Percentiles rank a stretch among this genome's conserved stretches.
These are phyloP conservation scores for Bursaphelenchus mucronatus DNA, from an alignment of 1,140 invertebrate species.

Conservation along the genomic window DNA sequence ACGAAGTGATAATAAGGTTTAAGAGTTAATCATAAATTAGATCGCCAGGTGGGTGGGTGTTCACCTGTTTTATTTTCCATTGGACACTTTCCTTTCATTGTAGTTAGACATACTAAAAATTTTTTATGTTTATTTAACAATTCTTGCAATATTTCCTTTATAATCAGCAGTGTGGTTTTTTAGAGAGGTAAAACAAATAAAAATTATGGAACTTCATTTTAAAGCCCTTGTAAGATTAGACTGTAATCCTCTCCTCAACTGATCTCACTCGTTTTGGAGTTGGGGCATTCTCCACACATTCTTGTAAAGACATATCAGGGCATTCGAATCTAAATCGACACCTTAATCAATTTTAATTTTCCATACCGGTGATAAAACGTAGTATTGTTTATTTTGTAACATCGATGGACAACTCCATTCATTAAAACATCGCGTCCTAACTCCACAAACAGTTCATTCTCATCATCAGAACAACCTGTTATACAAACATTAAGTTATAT, in stretches of 20 bases:
- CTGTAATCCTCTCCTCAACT: not conserved
- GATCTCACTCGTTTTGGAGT: slow-evolving; percentile 3
- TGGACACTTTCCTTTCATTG: no score
- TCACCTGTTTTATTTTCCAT: no score
- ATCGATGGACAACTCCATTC: slow-evolving; percentile 56
- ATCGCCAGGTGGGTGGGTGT: no score
- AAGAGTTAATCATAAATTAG: no score
- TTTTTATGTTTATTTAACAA: no score
- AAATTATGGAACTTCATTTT: no score
- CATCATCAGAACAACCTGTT: slow-evolving; percentile 55
- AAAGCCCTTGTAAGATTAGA: no score
- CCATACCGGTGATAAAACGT: slow-evolving; percentile 58
- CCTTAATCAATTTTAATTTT: slow-evolving; percentile 5
- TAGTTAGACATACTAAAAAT: no score
- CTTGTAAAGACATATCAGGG: slow-evolving; percentile 5
- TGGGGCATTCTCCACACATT: slow-evolving; percentile 20
- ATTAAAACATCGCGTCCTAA: slow-evolving; percentile 56
- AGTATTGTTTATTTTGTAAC: slow-evolving; percentile 54
- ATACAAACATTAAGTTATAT: not conserved
- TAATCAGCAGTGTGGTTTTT: no score
- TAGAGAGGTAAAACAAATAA: no score
- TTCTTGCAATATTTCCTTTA: no score
- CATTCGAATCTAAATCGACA: slow-evolving; percentile 15
- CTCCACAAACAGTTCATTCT: slow-evolving; percentile 55
- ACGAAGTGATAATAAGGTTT: no score